phyloP scores from a whole-genome alignment of 2,888 invertebrate species.

The Hipparchia semele region DNA sequence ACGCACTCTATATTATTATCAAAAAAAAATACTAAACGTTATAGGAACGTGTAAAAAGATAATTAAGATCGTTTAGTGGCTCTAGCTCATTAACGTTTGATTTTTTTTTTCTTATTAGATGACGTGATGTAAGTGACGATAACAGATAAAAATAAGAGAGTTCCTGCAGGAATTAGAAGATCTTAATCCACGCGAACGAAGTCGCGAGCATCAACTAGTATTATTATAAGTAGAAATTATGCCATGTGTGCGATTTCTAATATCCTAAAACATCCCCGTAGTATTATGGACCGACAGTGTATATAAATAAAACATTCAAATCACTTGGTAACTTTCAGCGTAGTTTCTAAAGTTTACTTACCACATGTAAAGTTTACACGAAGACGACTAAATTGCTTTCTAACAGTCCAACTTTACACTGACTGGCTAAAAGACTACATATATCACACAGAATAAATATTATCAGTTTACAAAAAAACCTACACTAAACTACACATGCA shows the following conservation, averaged over 20 bases:
- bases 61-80: too few relatives aligned
- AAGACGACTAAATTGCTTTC: constrained; percentile 32
- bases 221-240: too few relatives aligned
- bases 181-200: too few relatives aligned
- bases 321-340: constrained; percentile 20
- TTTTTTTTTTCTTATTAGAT: too few relatives aligned
- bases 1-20: too few relatives aligned
- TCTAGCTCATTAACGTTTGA: too few relatives aligned
- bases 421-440: constrained; percentile 30
- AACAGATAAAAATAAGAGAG: too few relatives aligned
- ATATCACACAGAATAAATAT: constrained; percentile 27
- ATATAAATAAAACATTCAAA: constrained; percentile 11
- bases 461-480: constrained; percentile 29
- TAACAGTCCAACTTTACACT: constrained; percentile 38
- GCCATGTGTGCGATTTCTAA: not conserved
- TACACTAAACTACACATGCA: constrained; percentile 40
- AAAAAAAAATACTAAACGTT: too few relatives aligned
- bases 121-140: too few relatives aligned
- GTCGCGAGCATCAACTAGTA: too few relatives aligned
- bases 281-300: constrained; percentile 3
- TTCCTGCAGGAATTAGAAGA: too few relatives aligned
- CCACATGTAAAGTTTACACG: constrained; percentile 24
- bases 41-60: too few relatives aligned
- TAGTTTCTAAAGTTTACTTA: constrained; percentile 34
- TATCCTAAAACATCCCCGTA: not conserved